Evolutionary conservation across 2,888 invertebrate genomes (phyloP), one percentile per base, ranked within the genome.

Genomic region (Falcaria lacertinaria): DNA sequence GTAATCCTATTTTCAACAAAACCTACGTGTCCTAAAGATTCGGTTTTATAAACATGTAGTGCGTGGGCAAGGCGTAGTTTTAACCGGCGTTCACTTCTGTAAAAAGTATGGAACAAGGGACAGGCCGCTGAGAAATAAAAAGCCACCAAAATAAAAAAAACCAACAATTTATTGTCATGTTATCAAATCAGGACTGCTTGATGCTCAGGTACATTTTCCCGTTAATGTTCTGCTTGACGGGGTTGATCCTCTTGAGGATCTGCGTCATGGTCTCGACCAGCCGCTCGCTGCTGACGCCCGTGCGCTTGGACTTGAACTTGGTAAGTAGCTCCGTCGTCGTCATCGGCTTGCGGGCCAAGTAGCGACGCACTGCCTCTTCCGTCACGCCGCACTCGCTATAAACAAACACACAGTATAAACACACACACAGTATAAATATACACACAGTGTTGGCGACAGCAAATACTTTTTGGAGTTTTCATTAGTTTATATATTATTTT

Each of bases 321-420:
- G 97, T 97, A 34, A 98, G 85, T 25, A 98, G 89, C 72, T 99
- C 98, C 0, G 97, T 98, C 0, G 98, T 96, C 0, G 99, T 99
- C 95, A 99, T 98, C 0, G 99, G 99, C 71, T 99, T 99, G 7
- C 99, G 92, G 80, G 96, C 95, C 25, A 99, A 89, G 84, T 99
- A 99, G 13, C 98, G 93, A 2, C 98, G 91, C 4, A 99, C 97
- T 0, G 97, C 96, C 64, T 98, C 98, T 74, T 98, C 98, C 0
- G 97, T 97, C 32, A 98, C 97, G 40, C 96, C 96, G 71, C 95
- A 95, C 61, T 96, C 96, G 70, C 95, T 95, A 72, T 33, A 89
- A 87, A 42, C 5, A 19, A n/a, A n/a, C n/a, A 2, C 19, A 19
- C 19, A 19, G 4, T 28, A 41, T 8, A 13, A 15, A 19, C 3